Evolutionary conservation across 2,113 vertebrate species (phyloP), one percentile per base, ranked within the genome.

Genomic region (Lota lota): DNA sequence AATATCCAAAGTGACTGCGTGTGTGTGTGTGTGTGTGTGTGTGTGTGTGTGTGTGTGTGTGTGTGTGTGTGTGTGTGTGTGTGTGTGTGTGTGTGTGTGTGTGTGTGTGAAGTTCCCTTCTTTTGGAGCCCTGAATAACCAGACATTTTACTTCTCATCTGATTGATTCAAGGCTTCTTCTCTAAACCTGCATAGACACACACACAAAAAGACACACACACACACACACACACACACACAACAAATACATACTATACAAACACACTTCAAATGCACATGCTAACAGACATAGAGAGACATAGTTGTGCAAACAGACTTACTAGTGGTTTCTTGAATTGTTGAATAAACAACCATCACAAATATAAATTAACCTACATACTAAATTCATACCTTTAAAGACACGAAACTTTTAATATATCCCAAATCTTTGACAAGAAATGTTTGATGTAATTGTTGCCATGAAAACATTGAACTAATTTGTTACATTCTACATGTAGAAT

Each of bases 51-150:
- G 54, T 28, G 24, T 28, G 24, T 28, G 24, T 22, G 63, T 51
- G 40, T 65, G 40, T 51, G 40, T 22, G 40, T 7, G 20, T 5
- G 47, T 22, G 21, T 22, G 47, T 51, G 63, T 22, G 33, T 47
- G 18, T 63, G 16, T 8, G 24, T 33, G 61, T 18, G 22, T 63
- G 61, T 63, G 61, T 63, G 61, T 63, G 60, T 61, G 61, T 63
- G 22, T 33, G 61, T 33, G 61, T 33, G 22, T 63, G 22, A n/a
- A n/a, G n/a, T n/a, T n/a, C n/a, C n/a, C n/a, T n/a, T n/a, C n/a
- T n/a, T n/a, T n/a, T 63, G 61, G 33, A 33, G 18, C 3, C 18
- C 12, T 56, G 3, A 56, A 17, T 12, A 12, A 17, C 4, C 11
- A 56, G 54, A 56, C 12, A 17, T 14, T 56, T 15, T 33, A 6